Evolutionary conservation across 2,888 invertebrate species (phyloP), one percentile per base, ranked within the genome.

Genomic region (Yponomeuta cagnagella): DNA sequence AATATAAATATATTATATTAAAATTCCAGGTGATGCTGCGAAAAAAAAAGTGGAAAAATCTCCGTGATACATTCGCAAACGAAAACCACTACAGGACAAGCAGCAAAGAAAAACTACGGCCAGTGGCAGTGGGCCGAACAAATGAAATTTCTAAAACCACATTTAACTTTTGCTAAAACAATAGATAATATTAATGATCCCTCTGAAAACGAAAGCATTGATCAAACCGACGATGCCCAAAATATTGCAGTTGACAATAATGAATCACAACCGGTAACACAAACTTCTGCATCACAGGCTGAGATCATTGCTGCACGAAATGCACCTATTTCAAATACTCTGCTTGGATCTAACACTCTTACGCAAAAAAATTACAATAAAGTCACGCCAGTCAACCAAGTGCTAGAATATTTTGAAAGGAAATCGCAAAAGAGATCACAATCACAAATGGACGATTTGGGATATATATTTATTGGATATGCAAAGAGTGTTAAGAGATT

Each of bases 41-140:
- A 79, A 74, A 74, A 76, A 76, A 76, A 9, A 81, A 81, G 76
- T 82, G 82, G 81, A 81, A 81, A 72, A 79, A 78, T 0, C 75
- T 82, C 37, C 76, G 79, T 76, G 82, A 82, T 68, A 77, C 78
- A 30, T 81, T 80, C 63, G 30, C 23, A 71, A 80, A 74, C 74
- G 65, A 74, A 75, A 72, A 71, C 72, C 15, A 71, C 74, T 8
- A 73, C 72, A 63, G 74, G 74, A 30, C 71, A 63, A 58, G 31
- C 58, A n/a, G 70, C 74, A n/a, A 73, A 71, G 30, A 77, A 74
- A 69, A 80, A 76, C 73, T 74, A 73, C 0, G 75, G 74, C 4
- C 76, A 76, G 52, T 81, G 80, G 68, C 72, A 78, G 23, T 81
- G 80, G 80, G 75, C 76, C 63, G 1, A 72, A 52, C 75, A 78